Base-by-base conservation (phyloP, 2,113 vertebrate genomes). In the Phrynocephalus versicolor region DNA sequence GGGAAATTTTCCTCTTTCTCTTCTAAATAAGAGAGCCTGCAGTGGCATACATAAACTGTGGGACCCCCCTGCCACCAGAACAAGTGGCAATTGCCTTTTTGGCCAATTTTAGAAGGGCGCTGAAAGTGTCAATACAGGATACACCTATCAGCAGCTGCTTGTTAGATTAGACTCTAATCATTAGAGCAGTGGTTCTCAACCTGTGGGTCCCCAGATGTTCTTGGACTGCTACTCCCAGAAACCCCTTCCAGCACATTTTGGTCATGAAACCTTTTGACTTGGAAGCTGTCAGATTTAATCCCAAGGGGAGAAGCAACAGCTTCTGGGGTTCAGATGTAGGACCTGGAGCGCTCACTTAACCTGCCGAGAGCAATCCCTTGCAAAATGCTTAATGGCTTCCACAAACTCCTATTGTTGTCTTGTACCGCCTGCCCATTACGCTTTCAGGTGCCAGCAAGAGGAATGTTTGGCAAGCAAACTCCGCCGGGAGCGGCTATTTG, bases 391-490 rank as follows among this genome's bases (percentile, higher is more conserved):
- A 64, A 14, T 19, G 23, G 79, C 69, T 15, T 0, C 23, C 23
- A 37, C 60, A 15, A 51, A 21, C 75, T 12, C 55, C 35, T 35
- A 15, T 3, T n/a, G 3, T 35, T 27, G 35, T 14, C 57, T 27
- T 1, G 37, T 65, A 18, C 18, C 10, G 39, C 13, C 67, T 51
- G 69, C 84, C 70, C 39, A 45, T 19, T 9, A 19, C 74, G 12
- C 84, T 74, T 19, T 45, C 84, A 85, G 77, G 74, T 51, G 64
- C 77, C 57, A n/a, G 23, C 60, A n/a, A 25, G n/a, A 64, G 33
- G 84, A 85, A 85, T 85, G 69, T 35, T 65, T 72, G 75, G 67
- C 33, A 67, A 60, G 76, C 69, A 83, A 83, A 79, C 81, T 73
- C 19, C 7, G 58, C 33, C 16, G 62, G 74, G 82, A 45, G 60